Base-by-base conservation (phyloP, 2,888 invertebrate genomes). In the Buathra laborator region DNA sequence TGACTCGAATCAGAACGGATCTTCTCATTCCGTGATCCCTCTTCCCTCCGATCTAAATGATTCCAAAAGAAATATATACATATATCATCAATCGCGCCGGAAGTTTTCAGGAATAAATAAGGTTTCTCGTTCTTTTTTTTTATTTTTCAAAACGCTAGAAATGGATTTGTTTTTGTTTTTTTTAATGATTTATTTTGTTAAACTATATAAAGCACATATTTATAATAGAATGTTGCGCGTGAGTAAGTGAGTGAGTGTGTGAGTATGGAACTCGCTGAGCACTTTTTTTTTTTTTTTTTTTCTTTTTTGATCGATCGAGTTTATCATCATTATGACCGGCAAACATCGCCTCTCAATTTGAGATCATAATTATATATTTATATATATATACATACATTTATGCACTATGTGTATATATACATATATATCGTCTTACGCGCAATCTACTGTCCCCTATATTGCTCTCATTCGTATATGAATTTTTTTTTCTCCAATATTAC, bases 181-280 rank as follows among this genome's bases (percentile, higher is more conserved):
- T 90, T 85, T 86, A 89, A 89, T 90, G 88, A 88, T 90, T 90
- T 89, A 90, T 90, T 90, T 90, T 90, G 88, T 90, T 90, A 90
- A 90, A 91, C 90, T 91, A 91, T 91, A 91, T 90, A 91, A 91
- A 91, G 91, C 91, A 91, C 90, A 91, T 90, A 90, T 90, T 90
- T 88, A 89, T 90, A 90, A 90, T 90, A 90, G 89, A 37, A 91
- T 90, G 89, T 90, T 88, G 88, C 89, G 89, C 89, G 89, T 86
- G 85, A 87, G 88, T 88, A 86, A 90, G 90, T 91, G 89, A 89
- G 87, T 88, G 88, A 87, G 89, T 89, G 89, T 88, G 86, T 88
- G 84, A 86, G 87, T 86, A 88, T 90, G 88, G 86, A 89, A 87
- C 88, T 90, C 88, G 88, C 90, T 89, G 89, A 91, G 90, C 89